A percentile compares a stretch with the other conserved stretches of the same genome.
These are phyloP conservation scores for Yponomeuta evonymella DNA, from an alignment of 2,888 invertebrate genomes.

Conservation along the genomic window DNA sequence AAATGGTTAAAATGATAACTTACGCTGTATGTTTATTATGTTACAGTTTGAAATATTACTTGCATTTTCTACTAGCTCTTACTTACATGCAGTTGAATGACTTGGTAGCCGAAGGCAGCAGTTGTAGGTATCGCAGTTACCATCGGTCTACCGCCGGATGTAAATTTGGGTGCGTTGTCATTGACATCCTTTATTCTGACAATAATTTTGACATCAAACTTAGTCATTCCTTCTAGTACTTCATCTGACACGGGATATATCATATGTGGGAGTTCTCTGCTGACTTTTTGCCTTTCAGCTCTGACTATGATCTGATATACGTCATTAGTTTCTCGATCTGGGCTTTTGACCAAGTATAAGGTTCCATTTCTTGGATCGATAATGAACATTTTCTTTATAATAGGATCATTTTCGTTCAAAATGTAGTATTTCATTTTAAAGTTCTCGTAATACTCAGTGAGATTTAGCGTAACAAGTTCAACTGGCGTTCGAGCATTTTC, in stretches of 20 bases:
- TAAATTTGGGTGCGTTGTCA: constrained; percentile 88
- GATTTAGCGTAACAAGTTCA: constrained; percentile 84
- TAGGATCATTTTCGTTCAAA: constrained; percentile 75
- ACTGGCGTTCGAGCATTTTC: constrained; percentile 88
- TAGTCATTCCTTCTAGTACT: constrained; percentile 80
- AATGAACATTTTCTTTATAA: constrained; percentile 79
- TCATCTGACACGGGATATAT: constrained; percentile 86
- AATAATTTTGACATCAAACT: constrained; percentile 87
- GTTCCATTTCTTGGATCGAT: constrained; percentile 87
- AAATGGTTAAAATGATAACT: too few relatives aligned
- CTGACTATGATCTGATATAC: constrained; percentile 76
- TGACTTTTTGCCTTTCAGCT: constrained; percentile 74
- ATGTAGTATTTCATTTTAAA: constrained; percentile 81
- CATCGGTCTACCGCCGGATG: constrained; percentile 83
- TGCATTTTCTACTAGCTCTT: too few relatives aligned
- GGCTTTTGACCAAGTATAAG: constrained; percentile 81
- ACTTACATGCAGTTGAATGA: constrained; percentile 82
- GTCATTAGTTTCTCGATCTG: constrained; percentile 84
- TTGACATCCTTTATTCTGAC: constrained; percentile 87
- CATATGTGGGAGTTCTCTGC: constrained; percentile 83
- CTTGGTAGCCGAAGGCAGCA: constrained; percentile 88
- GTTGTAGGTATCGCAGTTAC: constrained; percentile 89
- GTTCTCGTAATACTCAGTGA: constrained; percentile 80
- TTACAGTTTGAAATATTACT: background rate
- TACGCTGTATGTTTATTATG: background rate